Percentiles rank a stretch among this genome's conserved stretches.
Conservation (phyloP, 2,888 invertebrate species). For the Troides oblongomaculatus region DNA sequence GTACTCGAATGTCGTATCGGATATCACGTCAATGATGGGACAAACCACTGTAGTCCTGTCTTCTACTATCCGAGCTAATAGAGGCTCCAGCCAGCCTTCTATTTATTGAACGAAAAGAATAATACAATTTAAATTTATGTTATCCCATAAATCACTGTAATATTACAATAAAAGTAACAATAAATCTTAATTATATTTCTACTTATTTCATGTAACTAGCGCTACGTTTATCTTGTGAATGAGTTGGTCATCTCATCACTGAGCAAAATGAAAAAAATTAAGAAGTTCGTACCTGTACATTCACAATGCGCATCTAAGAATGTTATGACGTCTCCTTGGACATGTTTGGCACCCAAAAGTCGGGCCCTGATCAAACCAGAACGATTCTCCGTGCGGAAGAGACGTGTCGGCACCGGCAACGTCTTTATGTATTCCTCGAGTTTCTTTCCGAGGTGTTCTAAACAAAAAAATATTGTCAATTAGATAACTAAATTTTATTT, state of each 20-base stretch:
- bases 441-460: constrained; percentile 92
- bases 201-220: too few relatives aligned
- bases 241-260: not conserved
- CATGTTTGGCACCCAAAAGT: constrained; percentile 95
- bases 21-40: constrained; percentile 99
- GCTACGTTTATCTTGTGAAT: not conserved
- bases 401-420: constrained; percentile 91
- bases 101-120: constrained; percentile 47
- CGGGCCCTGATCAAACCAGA: constrained; percentile 98
- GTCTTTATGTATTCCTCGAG: constrained; percentile 93
- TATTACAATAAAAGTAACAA: not conserved
- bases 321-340: constrained; percentile 94
- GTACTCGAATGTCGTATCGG: constrained; percentile 99
- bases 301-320: constrained; percentile 99
- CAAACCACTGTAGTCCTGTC: constrained; percentile 97
- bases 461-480: constrained; percentile 32
- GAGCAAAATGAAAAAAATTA: not conserved
- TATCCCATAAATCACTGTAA: too few relatives aligned
- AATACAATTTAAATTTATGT: not conserved
- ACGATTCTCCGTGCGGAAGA: constrained; percentile 93
- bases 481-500: not conserved
- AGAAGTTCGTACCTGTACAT: constrained; percentile 80
- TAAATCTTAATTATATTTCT: not conserved
- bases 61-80: constrained; percentile 93
- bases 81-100: constrained; percentile 99